Evolutionary conservation across 2,888 invertebrate species (phyloP).

Genomic region (Stenoptilia bipunctidactyla): DNA sequence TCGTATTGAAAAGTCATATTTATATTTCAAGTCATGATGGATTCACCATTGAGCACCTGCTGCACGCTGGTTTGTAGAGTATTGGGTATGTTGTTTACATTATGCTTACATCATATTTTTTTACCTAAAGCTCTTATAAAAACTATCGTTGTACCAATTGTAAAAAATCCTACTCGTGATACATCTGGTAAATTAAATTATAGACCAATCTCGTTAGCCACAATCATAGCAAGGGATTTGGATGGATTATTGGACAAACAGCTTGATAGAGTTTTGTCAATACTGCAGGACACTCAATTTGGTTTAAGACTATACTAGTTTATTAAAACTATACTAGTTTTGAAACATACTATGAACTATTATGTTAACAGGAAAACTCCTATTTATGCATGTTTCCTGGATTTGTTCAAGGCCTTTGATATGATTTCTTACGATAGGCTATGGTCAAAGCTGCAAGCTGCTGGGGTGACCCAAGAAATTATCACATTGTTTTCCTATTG

Average conservation of each 20-base stretch:
- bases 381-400: neutral
- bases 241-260: constrained; percentile 10
- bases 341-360: constrained; percentile 8
- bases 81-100: constrained; percentile 10
- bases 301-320: constrained; percentile 3
- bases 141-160: constrained; percentile 7
- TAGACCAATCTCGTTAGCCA: constrained; percentile 8
- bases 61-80: constrained; percentile 11
- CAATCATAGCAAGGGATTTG: constrained; percentile 10
- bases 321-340: constrained; percentile 8
- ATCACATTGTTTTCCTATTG: neutral
- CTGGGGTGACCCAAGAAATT: constrained; percentile 21
- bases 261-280: neutral
- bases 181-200: constrained; percentile 5
- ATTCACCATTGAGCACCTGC: constrained; percentile 14
- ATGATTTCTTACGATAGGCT: neutral
- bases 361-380: constrained; percentile 6
- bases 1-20: too few relatives aligned
- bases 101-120: constrained; percentile 11
- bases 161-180: constrained; percentile 4
- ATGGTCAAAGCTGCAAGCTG: constrained; percentile 22
- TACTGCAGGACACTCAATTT: constrained; percentile 6
- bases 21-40: too few relatives aligned
- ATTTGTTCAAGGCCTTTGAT: constrained; percentile 1
- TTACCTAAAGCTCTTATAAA: constrained; percentile 7